phyloP scores from a whole-genome alignment of 2,797 vertebrate genomes.

The Pangasius macronema region DNA sequence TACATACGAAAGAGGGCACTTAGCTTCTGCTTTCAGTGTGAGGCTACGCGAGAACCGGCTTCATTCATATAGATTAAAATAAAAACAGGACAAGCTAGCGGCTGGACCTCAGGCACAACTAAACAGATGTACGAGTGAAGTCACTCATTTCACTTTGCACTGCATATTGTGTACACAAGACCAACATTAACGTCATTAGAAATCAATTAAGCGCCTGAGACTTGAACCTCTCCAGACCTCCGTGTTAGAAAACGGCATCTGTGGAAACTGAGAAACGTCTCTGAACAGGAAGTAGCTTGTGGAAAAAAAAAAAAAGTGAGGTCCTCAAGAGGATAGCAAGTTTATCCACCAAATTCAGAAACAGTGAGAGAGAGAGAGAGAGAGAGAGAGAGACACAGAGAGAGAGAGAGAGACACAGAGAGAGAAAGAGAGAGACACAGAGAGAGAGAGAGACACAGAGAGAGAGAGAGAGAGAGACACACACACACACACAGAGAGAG shows the following conservation, averaged over 20 bases:
- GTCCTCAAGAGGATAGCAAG: not conserved
- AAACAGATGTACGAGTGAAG: not conserved
- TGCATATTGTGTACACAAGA: not conserved
- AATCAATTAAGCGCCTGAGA: not conserved
- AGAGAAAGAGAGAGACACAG: too few relatives aligned
- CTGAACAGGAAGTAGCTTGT: constrained; percentile 5
- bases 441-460: not conserved
- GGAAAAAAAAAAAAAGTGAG: not conserved
- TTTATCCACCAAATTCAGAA: not conserved
- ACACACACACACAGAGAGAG: too few relatives aligned
- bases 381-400: not conserved
- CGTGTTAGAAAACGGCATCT: not conserved
- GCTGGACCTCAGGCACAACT: too few relatives aligned
- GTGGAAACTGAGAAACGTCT: not conserved
- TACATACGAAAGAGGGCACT: too few relatives aligned
- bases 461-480: too few relatives aligned
- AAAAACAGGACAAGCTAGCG: too few relatives aligned
- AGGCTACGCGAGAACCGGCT: too few relatives aligned
- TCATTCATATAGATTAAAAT: too few relatives aligned
- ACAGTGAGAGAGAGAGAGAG: not conserved
- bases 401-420: too few relatives aligned
- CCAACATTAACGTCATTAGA: not conserved
- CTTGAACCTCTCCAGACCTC: not conserved
- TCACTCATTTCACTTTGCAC: not conserved
- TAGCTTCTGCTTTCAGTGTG: too few relatives aligned